Evolutionary conservation across 2,797 vertebrate species (phyloP).

Genomic region (Onychomys torridus): DNA sequence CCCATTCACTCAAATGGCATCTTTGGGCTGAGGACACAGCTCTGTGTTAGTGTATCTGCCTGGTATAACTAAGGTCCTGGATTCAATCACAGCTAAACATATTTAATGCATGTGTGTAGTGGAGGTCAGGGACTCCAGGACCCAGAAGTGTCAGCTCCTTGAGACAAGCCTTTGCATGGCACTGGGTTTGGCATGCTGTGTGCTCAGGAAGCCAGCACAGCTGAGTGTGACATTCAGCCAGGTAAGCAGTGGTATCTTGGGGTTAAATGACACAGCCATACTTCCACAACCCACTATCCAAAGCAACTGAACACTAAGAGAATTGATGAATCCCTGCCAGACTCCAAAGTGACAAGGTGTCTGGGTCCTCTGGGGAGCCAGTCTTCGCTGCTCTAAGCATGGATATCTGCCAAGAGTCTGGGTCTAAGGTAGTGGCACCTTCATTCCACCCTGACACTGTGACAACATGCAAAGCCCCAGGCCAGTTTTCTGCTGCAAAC

Average conservation of each 20-base stretch:
- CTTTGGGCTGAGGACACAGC: background rate
- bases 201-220: background rate
- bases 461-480: background rate
- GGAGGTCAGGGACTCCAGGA: accelerated
- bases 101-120: accelerated
- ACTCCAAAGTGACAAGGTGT: background rate
- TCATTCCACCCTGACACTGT: accelerated
- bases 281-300: background rate
- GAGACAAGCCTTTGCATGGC: background rate
- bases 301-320: background rate
- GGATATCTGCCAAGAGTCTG: background rate
- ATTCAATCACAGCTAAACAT: background rate
- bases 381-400: background rate
- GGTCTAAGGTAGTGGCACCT: background rate
- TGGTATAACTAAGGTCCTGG: background rate
- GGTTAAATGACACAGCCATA: background rate
- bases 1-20: background rate
- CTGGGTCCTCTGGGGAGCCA: background rate
- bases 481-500: background rate
- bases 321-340: background rate
- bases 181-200: background rate
- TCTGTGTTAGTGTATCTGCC: background rate
- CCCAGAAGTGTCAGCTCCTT: background rate
- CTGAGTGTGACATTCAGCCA: background rate
- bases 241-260: background rate